Evolutionary conservation across 2,888 invertebrate genomes (phyloP).

Genomic region (Hofmannophila pseudospretella): DNA sequence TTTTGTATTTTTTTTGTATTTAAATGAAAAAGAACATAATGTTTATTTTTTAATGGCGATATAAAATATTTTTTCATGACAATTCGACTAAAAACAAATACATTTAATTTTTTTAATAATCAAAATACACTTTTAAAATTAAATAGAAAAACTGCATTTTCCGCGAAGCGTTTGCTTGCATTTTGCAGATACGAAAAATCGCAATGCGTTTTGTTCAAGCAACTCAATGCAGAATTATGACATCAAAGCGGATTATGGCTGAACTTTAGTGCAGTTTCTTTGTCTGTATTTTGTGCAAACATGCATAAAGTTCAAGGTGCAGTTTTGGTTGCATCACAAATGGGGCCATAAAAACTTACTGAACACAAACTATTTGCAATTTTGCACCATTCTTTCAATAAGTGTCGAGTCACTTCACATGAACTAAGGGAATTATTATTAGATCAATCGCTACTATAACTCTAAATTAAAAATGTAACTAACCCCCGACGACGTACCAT

Average conservation of each 20-base stretch:
- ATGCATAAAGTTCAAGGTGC: constrained; percentile 48
- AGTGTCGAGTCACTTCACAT: constrained; percentile 2
- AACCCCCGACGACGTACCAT: too few species aligned
- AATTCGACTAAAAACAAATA: too few species aligned
- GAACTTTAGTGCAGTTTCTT: constrained; percentile 4
- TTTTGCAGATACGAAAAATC: not conserved
- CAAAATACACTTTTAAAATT: too few species aligned
- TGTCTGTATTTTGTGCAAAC: constrained; percentile 21
- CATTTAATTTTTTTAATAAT: too few species aligned
- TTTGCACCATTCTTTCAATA: constrained; percentile 3
- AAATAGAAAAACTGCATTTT: not conserved
- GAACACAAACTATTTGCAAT: constrained; percentile 16
- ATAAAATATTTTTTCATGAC: too few species aligned
- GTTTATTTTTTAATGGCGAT: too few species aligned
- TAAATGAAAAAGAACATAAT: too few species aligned
- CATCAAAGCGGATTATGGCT: not conserved
- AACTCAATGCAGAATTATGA: not conserved
- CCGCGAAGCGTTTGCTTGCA: too few species aligned
- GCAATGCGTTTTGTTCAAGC: not conserved
- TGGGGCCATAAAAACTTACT: constrained; percentile 39
- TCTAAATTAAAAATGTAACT: too few species aligned
- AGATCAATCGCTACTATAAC: too few species aligned
- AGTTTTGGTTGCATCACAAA: constrained; percentile 45
- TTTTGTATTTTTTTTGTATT: too few species aligned
- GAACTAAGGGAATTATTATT: not conserved